Conservation (phyloP, 2,113 vertebrate species). For the Brachyhypopomus occidentalis region DNA sequence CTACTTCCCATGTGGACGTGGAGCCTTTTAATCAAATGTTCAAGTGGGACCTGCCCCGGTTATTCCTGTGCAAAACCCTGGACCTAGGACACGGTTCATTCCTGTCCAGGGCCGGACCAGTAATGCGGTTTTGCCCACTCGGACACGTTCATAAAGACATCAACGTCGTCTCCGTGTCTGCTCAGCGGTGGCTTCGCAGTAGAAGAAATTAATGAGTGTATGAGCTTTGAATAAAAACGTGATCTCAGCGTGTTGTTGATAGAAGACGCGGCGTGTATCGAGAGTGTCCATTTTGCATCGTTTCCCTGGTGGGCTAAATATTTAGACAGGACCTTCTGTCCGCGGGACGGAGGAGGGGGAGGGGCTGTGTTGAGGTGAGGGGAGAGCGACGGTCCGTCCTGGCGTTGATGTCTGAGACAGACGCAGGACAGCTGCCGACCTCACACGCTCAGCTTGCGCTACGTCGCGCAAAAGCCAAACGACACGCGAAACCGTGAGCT, state of each 20-base stretch:
- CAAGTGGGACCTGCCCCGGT: not conserved
- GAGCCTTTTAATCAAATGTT: constrained; percentile 30
- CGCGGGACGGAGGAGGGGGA: constrained; percentile 14
- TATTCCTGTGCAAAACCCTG: not conserved
- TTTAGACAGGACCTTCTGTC: constrained; percentile 57
- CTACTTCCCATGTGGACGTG: not conserved
- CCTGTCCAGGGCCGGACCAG: not conserved
- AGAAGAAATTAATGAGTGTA: constrained; percentile 18
- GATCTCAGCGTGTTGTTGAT: constrained; percentile 37
- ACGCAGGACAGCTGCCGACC: constrained; percentile 49
- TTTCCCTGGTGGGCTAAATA: constrained; percentile 50
- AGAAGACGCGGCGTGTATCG: constrained; percentile 33
- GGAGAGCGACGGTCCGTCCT: constrained; percentile 42
- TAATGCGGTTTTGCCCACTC: constrained; percentile 3
- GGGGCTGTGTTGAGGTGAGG: not conserved
- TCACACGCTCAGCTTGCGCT: constrained; percentile 30
- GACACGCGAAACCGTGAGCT: constrained; percentile 26
- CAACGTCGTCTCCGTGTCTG: not conserved
- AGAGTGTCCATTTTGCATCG: constrained; percentile 51
- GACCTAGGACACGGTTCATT: not conserved
- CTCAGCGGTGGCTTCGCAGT: not conserved
- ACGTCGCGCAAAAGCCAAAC: constrained; percentile 21
- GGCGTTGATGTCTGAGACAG: constrained; percentile 42
- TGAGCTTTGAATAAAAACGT: constrained; percentile 39
- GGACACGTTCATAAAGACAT: not conserved